Evolutionary conservation across 2,888 invertebrate species (phyloP), one percentile per base, ranked within the genome.

Genomic region (Spisula subtruncata): DNA sequence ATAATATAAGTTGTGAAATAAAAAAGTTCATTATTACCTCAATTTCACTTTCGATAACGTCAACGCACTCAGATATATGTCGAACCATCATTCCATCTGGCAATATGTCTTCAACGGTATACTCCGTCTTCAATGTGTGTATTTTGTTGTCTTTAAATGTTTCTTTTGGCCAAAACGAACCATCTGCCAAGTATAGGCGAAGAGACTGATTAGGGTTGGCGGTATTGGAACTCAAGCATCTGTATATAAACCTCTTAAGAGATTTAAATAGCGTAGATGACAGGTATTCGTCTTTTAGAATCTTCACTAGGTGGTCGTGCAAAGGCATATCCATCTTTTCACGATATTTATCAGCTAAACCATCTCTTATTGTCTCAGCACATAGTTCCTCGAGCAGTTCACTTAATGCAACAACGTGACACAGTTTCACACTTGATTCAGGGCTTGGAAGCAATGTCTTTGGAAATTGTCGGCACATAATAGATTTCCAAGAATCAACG

Each of bases 121-220:
- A 29, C n/a, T 87, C 29, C 0, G 75, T 79, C 20, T 80, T 81
- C 1, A 81, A 88, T 10, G 81, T 71, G 14, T 25, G 18, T 10
- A 93, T 66, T 16, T 54, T n/a, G 20, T 25, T 79, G 20, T 91
- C 86, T 14, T 51, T 32, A 32, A 89, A 82, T 32, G 80, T 51
- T 6, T 83, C 91, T 0, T 71, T 32, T 16, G 93, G 93, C 94
- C 94, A 94, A 54, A 94, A 91, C 5, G 92, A 92, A 46, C 71
- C 86, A 66, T 93, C 92, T 1, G 83, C 86, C 14, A 94, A 51
- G 29, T 92, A 93, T 5, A 91, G 83, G 6, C 86, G 29, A 18
- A 94, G 60, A 4, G 92, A 84, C 29, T 87, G 90, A 8, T 85
- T 48, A 6, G 83, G 5, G 29, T 89, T 87, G 4, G 91, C 88